A percentile compares a stretch with the other conserved stretches of the same genome.
Evolutionary conservation across 2,113 vertebrate species (phyloP).

Genomic region (Tupaia tana): DNA sequence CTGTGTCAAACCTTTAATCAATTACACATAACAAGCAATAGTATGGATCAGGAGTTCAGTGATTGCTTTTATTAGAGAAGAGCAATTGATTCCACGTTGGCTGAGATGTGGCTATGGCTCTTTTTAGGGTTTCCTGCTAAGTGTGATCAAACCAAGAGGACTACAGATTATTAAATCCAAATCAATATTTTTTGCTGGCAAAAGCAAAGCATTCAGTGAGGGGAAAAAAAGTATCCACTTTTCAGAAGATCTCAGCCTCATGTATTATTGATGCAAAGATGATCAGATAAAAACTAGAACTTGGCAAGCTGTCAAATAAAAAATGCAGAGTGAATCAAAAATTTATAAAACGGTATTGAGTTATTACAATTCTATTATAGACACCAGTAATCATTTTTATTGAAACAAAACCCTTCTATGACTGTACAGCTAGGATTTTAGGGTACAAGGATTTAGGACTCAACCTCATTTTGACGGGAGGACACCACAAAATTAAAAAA

Average conservation of each 20-base stretch:
- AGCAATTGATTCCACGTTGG: conserved; percentile 79
- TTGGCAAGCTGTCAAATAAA: conserved; percentile 88
- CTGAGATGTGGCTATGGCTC: conserved; percentile 73
- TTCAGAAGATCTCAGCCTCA: conserved; percentile 84
- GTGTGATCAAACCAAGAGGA: conserved; percentile 82
- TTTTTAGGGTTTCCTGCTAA: conserved; percentile 81
- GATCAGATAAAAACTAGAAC: conserved; percentile 88
- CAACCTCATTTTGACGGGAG: conserved; percentile 71
- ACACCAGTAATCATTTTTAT: conserved; percentile 87
- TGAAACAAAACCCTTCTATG: conserved; percentile 80
- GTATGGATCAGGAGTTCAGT: conserved; percentile 80
- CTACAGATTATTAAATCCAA: conserved; percentile 84
- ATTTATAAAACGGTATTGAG: conserved; percentile 90
- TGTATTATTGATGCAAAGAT: conserved; percentile 89
- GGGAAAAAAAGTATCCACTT: conserved; percentile 67
- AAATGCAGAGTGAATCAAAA: conserved; percentile 88
- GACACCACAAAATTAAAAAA: conserved; percentile 86
- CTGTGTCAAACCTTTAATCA: conserved; percentile 56
- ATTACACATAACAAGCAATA: conserved; percentile 69
- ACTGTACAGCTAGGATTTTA: conserved; percentile 80
- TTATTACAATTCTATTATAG: conserved; percentile 88
- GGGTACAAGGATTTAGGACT: conserved; percentile 80
- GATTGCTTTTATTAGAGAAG: conserved; percentile 79
- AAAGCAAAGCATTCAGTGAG: conserved; percentile 81
- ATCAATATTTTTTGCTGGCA: conserved; percentile 86